Conservation (phyloP, 2,113 vertebrate species). For the Melanotaenia duboulayi region DNA sequence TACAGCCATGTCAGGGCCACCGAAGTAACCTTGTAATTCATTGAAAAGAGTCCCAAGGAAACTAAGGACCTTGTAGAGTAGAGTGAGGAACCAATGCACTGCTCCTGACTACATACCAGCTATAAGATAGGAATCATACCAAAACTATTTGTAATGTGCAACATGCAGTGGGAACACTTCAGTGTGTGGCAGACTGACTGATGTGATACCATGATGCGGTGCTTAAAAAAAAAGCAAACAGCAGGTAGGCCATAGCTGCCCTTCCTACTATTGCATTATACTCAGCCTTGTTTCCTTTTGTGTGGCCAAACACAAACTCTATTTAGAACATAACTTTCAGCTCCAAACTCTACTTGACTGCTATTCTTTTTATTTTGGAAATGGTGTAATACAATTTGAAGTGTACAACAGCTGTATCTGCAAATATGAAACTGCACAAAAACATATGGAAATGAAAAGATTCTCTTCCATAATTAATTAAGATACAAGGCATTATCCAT, state of each 20-base stretch:
- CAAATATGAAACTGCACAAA: not conserved
- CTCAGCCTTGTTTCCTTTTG: not conserved
- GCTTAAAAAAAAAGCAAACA: too few relatives aligned
- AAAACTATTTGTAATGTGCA: too few relatives aligned
- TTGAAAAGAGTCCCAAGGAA: not conserved
- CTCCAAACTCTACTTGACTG: slow-evolving; percentile 2
- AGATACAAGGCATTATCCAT: not conserved
- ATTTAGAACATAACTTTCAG: not conserved
- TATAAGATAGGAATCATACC: too few relatives aligned
- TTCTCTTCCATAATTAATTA: not conserved
- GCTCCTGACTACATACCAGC: too few relatives aligned
- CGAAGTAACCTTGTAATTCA: not conserved
- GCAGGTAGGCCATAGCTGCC: too few relatives aligned
- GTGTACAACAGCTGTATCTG: not conserved
- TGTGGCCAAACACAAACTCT: not conserved
- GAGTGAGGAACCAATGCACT: too few relatives aligned
- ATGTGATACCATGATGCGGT: too few relatives aligned
- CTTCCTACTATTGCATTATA: too few relatives aligned
- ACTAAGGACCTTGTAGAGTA: not conserved
- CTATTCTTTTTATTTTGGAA: not conserved
- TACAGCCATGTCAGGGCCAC: not conserved
- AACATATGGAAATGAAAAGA: not conserved
- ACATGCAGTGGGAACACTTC: too few relatives aligned
- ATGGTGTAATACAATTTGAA: not conserved
- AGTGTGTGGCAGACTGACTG: too few relatives aligned